Base-by-base conservation (phyloP, 2,113 vertebrate species). In the Poecile atricapillus region DNA sequence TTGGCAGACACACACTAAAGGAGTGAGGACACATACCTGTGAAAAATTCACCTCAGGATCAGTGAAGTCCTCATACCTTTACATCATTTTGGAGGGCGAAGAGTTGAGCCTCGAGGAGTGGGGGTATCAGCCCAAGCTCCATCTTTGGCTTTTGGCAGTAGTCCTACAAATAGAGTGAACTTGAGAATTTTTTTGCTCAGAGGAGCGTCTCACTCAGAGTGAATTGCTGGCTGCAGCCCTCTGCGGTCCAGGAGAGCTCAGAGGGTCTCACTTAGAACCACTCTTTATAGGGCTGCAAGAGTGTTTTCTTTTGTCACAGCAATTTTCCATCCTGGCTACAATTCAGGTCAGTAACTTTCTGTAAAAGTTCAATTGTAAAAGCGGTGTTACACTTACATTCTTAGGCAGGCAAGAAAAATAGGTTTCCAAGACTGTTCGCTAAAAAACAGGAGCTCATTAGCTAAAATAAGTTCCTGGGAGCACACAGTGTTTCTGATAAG, bases 121-220 rank as follows among this genome's bases (percentile, higher is more conserved):
- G 18, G 15, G 22, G 1, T 37, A 31, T 77, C 43, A 83, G 12
- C n/a, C n/a, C 47, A 49, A 41, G 15, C 41, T 77, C 35, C 17
- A 5, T 49, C 1, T 0, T 3, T 55, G 47, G 39, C 11, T 55
- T 53, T 55, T 63, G 22, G 31, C 43, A 63, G 56, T 70, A 43
- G 23, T 44, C 15, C 49, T 83, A 23, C 56, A 77, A 43, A 21
- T 16, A 37, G 2, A 10, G 27, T 7, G 33, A 70, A 28, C 27
- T 16, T 44, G 27, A 47, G 35, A 43, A 69, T 63, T 56, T 20
- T 18, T 27, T 77, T 1, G 0, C 41, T 62, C 0, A 0, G 10
- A 35, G 21, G 35, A 69, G 35, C 22, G 47, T 35, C 41, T 30
- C 0, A 0, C 30, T 69, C 41, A 31, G 39, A 60, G 14, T 37